phyloP scores from a whole-genome alignment of 1,140 invertebrate genomes.

The Bombus difficillimus region DNA sequence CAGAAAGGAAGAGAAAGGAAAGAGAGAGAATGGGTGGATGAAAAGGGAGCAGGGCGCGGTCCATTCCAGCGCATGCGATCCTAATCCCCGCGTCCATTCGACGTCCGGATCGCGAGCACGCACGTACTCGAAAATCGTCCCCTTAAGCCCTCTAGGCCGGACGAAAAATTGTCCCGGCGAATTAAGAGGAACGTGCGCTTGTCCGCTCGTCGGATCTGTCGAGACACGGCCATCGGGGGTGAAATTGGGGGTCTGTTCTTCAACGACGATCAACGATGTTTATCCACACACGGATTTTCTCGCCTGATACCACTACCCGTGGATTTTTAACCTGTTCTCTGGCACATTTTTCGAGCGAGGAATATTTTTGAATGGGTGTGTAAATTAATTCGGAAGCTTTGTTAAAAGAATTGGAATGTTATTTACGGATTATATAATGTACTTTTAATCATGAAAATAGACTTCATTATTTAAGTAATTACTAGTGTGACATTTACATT shows the following conservation, averaged over 20 bases:
- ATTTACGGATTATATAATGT: not conserved
- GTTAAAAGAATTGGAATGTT: not conserved
- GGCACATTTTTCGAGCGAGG: not conserved
- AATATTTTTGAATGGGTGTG: not conserved
- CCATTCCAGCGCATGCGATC: constrained; percentile 77
- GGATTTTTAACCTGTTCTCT: not conserved
- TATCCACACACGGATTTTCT: not conserved
- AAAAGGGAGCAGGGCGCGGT: constrained; percentile 76
- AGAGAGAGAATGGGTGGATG: constrained; percentile 52
- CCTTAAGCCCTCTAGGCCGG: constrained; percentile 43
- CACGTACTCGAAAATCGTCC: constrained; percentile 64
- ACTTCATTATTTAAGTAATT: not conserved
- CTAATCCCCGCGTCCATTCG: constrained; percentile 69
- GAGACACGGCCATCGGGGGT: not conserved
- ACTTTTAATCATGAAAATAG: not conserved
- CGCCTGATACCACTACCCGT: not conserved
- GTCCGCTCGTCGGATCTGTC: constrained; percentile 1
- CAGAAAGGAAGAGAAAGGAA: constrained; percentile 19
- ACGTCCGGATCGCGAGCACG: constrained; percentile 56
- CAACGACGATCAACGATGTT: not conserved
- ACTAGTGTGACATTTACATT: no score
- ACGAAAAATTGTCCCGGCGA: constrained; percentile 47
- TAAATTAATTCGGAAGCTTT: not conserved
- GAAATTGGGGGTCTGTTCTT: constrained; percentile 6
- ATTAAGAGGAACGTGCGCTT: constrained; percentile 48